phyloP scores from a whole-genome alignment of 2,888 invertebrate species.

The Theodoxus fluviatilis region DNA sequence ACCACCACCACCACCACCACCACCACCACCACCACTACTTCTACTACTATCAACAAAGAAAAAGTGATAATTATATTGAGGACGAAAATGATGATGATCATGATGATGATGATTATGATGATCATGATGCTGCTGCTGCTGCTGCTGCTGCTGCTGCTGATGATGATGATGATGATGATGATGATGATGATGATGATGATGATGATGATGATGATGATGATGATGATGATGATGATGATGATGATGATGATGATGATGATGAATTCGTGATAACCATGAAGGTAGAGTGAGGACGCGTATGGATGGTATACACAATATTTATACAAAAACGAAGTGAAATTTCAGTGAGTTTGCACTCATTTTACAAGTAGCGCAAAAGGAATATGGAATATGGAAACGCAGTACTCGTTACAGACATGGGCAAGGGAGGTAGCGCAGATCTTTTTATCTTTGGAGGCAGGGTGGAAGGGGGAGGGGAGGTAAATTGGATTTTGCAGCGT shows the following conservation, averaged over 20 bases:
- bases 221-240: conserved; percentile 2
- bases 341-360: too few species aligned
- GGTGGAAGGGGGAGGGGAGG: too few species aligned
- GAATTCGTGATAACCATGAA: too few species aligned
- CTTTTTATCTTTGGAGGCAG: too few species aligned
- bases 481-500: too few species aligned
- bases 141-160: not conserved
- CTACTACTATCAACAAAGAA: not conserved
- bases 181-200: not conserved
- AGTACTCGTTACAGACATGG: too few species aligned
- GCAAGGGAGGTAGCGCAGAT: too few species aligned
- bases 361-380: too few species aligned
- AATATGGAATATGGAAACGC: too few species aligned
- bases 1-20: not conserved
- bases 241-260: not conserved
- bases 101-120: conserved; percentile 3
- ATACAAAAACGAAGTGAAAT: too few species aligned
- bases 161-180: not conserved
- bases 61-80: not conserved
- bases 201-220: not conserved
- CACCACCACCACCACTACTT: not conserved
- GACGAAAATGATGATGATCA: conserved; percentile 12
- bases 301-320: too few species aligned
- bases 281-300: too few species aligned
- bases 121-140: not conserved